phyloP scores from a whole-genome alignment of 2,888 invertebrate genomes.

The Idaea aversata region DNA sequence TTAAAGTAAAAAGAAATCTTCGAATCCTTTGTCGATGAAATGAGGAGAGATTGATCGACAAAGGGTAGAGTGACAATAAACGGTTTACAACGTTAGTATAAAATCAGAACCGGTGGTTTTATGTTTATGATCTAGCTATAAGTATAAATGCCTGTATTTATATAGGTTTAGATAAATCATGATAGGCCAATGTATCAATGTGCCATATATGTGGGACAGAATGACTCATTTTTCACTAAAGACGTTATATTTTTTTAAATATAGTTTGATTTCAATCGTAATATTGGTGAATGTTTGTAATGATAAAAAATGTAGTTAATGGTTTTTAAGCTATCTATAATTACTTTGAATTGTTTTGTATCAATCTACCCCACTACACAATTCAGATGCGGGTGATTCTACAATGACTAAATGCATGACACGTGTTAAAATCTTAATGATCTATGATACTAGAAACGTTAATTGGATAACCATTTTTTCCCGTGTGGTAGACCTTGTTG shows the following conservation, averaged over 20 bases:
- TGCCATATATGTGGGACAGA: background rate
- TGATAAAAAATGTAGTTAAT: too few relatives aligned
- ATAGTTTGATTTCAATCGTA: background rate
- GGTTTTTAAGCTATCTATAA: too few relatives aligned
- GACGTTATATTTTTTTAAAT: background rate
- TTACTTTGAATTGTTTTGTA: background rate
- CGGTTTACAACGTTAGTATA: conserved; percentile 12
- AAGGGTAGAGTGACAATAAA: conserved; percentile 6
- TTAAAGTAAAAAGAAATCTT: conserved; percentile 7
- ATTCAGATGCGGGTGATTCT: too few relatives aligned
- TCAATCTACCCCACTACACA: background rate
- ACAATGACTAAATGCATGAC: background rate
- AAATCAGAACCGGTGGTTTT: conserved; percentile 1
- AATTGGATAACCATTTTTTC: too few relatives aligned
- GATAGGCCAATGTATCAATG: background rate
- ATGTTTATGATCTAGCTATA: background rate
- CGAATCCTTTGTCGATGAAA: conserved; percentile 14
- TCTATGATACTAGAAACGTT: too few relatives aligned
- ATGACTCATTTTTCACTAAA: background rate
- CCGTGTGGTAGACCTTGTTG: too few relatives aligned
- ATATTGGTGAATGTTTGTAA: background rate
- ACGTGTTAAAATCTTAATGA: background rate
- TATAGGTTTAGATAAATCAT: background rate
- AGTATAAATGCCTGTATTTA: background rate
- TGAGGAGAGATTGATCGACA: conserved; percentile 13